These are phyloP conservation scores for Trichonephila clavipes DNA, from an alignment of 1,140 invertebrate genomes.

Conservation along the genomic window DNA sequence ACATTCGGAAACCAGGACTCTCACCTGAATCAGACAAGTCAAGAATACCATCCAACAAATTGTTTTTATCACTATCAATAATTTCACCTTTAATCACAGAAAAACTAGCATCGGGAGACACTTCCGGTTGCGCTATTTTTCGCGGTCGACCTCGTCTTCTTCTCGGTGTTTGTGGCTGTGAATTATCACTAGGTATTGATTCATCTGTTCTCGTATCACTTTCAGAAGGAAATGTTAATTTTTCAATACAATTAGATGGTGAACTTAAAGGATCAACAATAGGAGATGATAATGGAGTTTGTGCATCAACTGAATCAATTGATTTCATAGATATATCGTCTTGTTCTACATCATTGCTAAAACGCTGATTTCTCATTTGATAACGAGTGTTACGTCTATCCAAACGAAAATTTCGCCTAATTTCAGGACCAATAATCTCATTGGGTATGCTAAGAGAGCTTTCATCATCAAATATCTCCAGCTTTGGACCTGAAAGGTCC, in stretches of 20 bases:
- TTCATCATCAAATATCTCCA: slow-evolving; percentile 42
- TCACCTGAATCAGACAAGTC: slow-evolving; percentile 29
- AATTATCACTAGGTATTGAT: neutral
- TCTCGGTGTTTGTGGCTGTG: neutral
- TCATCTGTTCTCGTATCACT: neutral
- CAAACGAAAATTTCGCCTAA: slow-evolving; percentile 38
- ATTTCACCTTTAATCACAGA: slow-evolving; percentile 51
- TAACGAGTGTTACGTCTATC: slow-evolving; percentile 63
- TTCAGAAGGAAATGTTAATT: neutral
- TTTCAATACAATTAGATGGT: slow-evolving; percentile 21
- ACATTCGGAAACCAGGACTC: slow-evolving; percentile 53
- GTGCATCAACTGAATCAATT: slow-evolving; percentile 13
- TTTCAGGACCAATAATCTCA: slow-evolving; percentile 38
- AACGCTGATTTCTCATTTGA: slow-evolving; percentile 39
- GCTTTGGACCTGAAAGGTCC: slow-evolving; percentile 21
- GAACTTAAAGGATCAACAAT: neutral
- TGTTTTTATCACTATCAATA: slow-evolving; percentile 43
- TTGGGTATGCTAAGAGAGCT: neutral
- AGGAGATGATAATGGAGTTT: neutral
- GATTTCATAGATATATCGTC: slow-evolving; percentile 38
- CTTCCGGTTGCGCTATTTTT: slow-evolving; percentile 16
- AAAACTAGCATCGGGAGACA: neutral
- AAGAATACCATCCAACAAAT: neutral
- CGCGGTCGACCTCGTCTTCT: slow-evolving; percentile 45
- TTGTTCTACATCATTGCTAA: slow-evolving; percentile 46